Evolutionary conservation across 2,797 vertebrate genomes (phyloP), one percentile per base, ranked within the genome.

Genomic region (Nothura maculosa): DNA sequence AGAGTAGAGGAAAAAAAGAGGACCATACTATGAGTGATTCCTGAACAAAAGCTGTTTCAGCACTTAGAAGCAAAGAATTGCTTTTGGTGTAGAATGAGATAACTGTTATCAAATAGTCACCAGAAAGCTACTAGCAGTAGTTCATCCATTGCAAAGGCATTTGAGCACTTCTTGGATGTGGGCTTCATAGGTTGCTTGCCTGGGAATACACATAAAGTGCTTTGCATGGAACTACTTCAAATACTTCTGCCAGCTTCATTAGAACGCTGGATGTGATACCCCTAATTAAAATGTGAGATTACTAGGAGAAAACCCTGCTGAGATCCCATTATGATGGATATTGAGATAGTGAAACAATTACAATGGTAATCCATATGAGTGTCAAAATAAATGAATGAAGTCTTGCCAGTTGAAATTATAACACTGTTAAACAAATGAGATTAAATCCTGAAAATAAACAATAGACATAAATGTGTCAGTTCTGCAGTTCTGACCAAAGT

Each of bases 341-440:
- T 76, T 88, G 92, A 90, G 78, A 77, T 45, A 66, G 91, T n/a
- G 27, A 93, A 95, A 72, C 69, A 94, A 93, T 93, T 66, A 68
- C 45, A 83, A 61, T 76, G 20, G 40, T 20, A 36, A 42, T 38
- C 47, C 55, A 45, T 76, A 90, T 55, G 68, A 94, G 87, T 85
- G 40, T 91, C 50, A 94, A 91, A 78, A 93, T 78, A 94, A 94
- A 81, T 87, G 12, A 96, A 74, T 74, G 92, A 92, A 92, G 73
- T 36, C 57, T 83, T 87, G 52, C 86, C 74, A 85, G 52, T 63
- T 11, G 40, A 96, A 94, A 83, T 84, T 91, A 93, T 54, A 83
- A 78, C 63, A 40, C 58, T 91, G 67, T 88, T 91, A 94, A 94
- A 93, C 27, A 92, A 27, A 92, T 66, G 45, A 92, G 66, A 93